A percentile compares a stretch with the other conserved stretches of the same genome.
These are phyloP conservation scores for Axinella damicornis DNA, from an alignment of 37 sponge, comb jelly and placozoan species.

Conservation along the genomic window DNA sequence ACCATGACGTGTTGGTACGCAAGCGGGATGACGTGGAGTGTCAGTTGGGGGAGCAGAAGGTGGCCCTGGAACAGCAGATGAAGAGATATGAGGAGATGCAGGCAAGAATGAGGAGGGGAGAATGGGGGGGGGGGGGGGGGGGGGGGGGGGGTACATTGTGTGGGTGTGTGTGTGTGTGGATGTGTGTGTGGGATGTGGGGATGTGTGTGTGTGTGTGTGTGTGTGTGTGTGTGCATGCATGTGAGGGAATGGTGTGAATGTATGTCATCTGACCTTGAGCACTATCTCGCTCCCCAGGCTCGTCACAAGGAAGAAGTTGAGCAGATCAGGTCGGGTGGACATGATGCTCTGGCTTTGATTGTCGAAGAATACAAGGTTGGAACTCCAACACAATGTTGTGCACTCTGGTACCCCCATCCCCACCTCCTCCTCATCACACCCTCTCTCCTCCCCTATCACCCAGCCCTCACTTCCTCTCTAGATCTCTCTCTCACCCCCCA, in stretches of 20 bases:
- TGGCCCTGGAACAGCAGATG: conserved; percentile 68
- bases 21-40: conserved; percentile 59
- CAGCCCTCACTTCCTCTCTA: background rate
- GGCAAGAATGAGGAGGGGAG: background rate
- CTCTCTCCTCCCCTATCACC: background rate
- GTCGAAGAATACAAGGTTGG: conserved; percentile 91
- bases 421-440: background rate
- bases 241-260: too few relatives aligned
- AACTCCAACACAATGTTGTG: too few relatives aligned
- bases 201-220: too few relatives aligned
- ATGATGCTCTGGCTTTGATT: conserved; percentile 82
- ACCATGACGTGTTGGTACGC: conserved; percentile 64
- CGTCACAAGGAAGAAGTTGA: conserved; percentile 76
- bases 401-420: background rate
- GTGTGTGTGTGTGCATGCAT: too few relatives aligned
- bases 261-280: too few relatives aligned
- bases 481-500: background rate
- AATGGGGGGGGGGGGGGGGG: background rate
- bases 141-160: background rate
- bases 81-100: conserved; percentile 66
- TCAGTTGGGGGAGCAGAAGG: conserved; percentile 73
- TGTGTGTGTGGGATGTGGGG: too few relatives aligned
- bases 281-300: conserved; percentile 15
- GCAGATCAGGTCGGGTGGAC: conserved; percentile 80
- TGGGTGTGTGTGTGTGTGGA: too few relatives aligned